Evolutionary conservation across 2,113 vertebrate species (phyloP).

Genomic region (Gymnogyps californianus): DNA sequence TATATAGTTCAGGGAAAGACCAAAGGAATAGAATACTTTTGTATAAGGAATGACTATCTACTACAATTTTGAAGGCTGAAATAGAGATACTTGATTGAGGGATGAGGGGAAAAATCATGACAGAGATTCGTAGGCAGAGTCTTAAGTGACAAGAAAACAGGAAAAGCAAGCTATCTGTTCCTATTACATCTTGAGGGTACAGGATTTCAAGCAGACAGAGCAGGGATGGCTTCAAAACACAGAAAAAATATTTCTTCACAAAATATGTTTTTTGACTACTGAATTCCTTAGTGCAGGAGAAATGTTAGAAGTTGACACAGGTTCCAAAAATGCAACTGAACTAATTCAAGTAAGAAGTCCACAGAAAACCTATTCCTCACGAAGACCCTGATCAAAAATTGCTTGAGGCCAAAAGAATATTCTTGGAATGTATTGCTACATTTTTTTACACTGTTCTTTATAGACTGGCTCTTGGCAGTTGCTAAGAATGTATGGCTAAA

Average conservation of each 20-base stretch:
- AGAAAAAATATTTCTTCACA: neutral
- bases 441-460: neutral
- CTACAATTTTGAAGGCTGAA: neutral
- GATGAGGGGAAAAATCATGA: neutral
- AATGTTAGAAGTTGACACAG: rapidly evolving
- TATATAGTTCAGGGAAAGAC: neutral
- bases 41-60: neutral
- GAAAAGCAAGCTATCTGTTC: neutral
- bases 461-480: neutral
- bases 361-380: neutral
- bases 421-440: rapidly evolving
- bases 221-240: neutral
- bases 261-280: neutral
- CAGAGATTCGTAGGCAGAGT: neutral
- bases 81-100: neutral
- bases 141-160: neutral
- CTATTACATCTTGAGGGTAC: neutral
- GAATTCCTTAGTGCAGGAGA: neutral
- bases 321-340: neutral
- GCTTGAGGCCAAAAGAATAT: neutral
- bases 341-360: neutral
- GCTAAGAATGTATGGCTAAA: neutral
- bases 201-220: neutral
- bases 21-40: neutral
- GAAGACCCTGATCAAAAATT: neutral